These are phyloP conservation scores for Philopedon plagiatum DNA, from an alignment of 2,888 invertebrate genomes.

Conservation along the genomic window DNA sequence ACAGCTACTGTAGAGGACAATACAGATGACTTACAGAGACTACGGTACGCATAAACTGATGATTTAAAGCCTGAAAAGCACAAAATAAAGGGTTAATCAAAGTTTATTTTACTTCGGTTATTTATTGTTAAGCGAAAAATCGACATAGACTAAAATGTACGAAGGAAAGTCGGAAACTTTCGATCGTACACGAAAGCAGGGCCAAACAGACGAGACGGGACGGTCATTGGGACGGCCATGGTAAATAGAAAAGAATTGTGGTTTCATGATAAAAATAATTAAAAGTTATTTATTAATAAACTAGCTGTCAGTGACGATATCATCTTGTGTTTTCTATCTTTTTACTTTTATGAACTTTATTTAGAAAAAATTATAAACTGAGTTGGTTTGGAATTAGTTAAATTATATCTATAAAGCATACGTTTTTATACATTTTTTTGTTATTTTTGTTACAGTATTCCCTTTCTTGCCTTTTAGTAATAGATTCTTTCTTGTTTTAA, in stretches of 20 bases:
- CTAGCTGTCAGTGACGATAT: too few species aligned
- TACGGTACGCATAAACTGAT: constrained; percentile 17
- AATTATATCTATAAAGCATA: too few species aligned
- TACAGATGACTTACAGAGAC: constrained; percentile 20
- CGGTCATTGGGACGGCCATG: constrained; percentile 44
- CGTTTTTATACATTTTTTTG: too few species aligned
- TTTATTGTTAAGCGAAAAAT: constrained; percentile 32
- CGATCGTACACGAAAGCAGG: constrained; percentile 50
- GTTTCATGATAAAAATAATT: not conserved
- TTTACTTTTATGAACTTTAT: too few species aligned
- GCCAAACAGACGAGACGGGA: constrained; percentile 58
- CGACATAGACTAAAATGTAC: constrained; percentile 44
- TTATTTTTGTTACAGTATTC: too few species aligned
- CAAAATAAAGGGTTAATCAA: constrained; percentile 28
- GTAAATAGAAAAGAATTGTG: not conserved
- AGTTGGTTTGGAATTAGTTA: too few species aligned
- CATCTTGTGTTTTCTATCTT: too few species aligned
- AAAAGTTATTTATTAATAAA: not conserved
- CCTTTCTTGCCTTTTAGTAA: too few species aligned
- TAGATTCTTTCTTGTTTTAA: too few species aligned
- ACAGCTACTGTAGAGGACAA: constrained; percentile 30
- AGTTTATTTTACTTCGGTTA: constrained; percentile 5
- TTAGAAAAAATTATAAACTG: too few species aligned
- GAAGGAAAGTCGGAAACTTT: constrained; percentile 33
- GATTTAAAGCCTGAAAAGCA: constrained; percentile 45